Conservation (phyloP, 1,140 invertebrate genomes). For the Streblospio benedicti region DNA sequence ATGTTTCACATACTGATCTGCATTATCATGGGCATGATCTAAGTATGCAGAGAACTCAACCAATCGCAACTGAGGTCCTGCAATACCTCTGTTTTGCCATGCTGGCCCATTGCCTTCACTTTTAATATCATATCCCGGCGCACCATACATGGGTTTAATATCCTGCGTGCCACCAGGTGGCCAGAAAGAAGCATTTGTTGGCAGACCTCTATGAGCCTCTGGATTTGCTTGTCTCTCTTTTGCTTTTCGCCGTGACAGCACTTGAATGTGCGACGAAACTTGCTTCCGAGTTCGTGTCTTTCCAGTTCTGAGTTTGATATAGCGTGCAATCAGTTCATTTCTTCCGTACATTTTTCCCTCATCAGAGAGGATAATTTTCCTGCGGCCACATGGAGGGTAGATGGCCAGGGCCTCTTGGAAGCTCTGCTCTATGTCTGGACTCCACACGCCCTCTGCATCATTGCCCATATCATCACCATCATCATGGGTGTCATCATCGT, state of each 20-base stretch:
- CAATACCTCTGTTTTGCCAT: constrained; percentile 91
- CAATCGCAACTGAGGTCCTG: constrained; percentile 88
- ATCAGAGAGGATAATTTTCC: constrained; percentile 98
- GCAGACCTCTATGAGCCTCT: no score
- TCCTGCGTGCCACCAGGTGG: no score
- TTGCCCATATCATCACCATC: constrained; percentile 8
- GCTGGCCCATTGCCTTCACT: constrained; percentile 60
- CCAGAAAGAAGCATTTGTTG: no score
- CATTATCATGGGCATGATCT: constrained; percentile 64
- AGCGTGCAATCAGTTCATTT: constrained; percentile 97
- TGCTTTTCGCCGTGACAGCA: constrained; percentile 91
- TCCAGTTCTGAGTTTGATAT: constrained; percentile 96
- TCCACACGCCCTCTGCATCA: constrained; percentile 69
- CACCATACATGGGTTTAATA: constrained; percentile 9
- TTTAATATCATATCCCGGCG: constrained; percentile 5
- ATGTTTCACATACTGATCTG: constrained; percentile 79
- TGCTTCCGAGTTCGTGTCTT: constrained; percentile 98
- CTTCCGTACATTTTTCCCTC: constrained; percentile 99
- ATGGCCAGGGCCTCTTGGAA: constrained; percentile 86
- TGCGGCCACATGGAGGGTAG: constrained; percentile 95
- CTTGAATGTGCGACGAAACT: constrained; percentile 98
- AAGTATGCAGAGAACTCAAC: constrained; percentile 97
- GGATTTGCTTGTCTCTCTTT: constrained; percentile 56
- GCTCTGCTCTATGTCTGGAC: constrained; percentile 98
- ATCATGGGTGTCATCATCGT: background rate